A percentile compares a stretch with the other conserved stretches of the same genome.
Conservation (phyloP, 1,140 invertebrate genomes). For the Dryas iulia region DNA sequence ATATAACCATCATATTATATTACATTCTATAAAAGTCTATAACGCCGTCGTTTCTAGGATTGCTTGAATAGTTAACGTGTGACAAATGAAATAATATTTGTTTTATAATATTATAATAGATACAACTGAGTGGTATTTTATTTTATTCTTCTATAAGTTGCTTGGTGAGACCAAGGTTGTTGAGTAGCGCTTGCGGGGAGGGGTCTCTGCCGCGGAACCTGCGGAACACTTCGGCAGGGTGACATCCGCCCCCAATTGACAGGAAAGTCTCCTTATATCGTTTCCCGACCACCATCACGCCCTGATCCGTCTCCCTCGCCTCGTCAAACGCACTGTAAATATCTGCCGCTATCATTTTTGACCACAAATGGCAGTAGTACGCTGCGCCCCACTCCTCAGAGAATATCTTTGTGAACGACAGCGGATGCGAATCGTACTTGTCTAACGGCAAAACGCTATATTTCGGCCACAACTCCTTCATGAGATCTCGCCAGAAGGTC, state of each 20-base stretch:
- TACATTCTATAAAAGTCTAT: not conserved
- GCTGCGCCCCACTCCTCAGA: conserved; percentile 87
- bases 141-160: conserved; percentile 53
- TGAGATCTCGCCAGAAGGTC: conserved; percentile 90
- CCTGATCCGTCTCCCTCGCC: conserved; percentile 77
- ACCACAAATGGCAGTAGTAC: conserved; percentile 90
- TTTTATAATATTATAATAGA: conserved; percentile 27
- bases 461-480: conserved; percentile 87
- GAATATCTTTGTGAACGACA: conserved; percentile 88
- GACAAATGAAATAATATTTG: not conserved
- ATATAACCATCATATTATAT: not conserved
- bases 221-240: conserved; percentile 92
- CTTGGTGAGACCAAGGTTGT: conserved; percentile 81
- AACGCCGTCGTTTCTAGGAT: not conserved
- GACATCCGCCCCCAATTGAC: conserved; percentile 88
- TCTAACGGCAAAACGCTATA: conserved; percentile 88
- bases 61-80: not conserved
- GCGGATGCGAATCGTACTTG: conserved; percentile 89
- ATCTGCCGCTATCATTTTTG: conserved; percentile 94
- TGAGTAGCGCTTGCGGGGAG: conserved; percentile 89
- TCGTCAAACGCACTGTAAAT: conserved; percentile 92
- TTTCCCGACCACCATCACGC: conserved; percentile 81
- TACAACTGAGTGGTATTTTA: conserved; percentile 6
- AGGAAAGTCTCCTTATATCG: conserved; percentile 93
- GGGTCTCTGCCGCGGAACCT: conserved; percentile 95